Evolutionary conservation across 1,140 invertebrate species (phyloP).

Genomic region (Bemisia tabaci): DNA sequence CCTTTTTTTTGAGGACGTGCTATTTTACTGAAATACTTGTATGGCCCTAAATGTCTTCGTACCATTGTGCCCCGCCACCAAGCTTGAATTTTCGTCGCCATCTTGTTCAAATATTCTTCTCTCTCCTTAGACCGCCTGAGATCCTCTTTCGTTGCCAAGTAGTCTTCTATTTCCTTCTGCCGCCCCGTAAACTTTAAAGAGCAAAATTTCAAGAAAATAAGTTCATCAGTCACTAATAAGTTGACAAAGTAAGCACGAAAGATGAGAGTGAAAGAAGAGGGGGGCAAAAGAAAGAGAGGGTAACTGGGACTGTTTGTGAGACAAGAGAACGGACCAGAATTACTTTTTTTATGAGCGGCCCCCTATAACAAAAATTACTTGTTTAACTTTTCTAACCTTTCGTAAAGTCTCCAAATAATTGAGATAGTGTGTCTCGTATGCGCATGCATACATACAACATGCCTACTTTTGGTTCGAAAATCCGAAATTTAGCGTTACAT

Average conservation of each 20-base stretch:
- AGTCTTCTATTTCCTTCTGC: slow-evolving; percentile 16
- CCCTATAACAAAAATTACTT: not conserved
- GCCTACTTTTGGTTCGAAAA: too few species aligned
- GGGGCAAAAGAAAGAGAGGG: too few species aligned
- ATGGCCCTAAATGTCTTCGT: slow-evolving; percentile 43
- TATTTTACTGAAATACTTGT: slow-evolving; percentile 25
- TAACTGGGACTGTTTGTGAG: not conserved
- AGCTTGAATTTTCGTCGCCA: slow-evolving; percentile 41
- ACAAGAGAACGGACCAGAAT: not conserved
- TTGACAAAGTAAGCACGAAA: too few species aligned
- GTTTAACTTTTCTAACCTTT: too few species aligned
- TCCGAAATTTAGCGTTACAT: too few species aligned
- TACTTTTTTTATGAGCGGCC: not conserved
- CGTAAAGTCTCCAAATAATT: too few species aligned
- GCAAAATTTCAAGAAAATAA: not conserved
- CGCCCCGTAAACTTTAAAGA: slow-evolving; percentile 13
- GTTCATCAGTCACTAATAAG: not conserved
- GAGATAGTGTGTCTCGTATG: too few species aligned
- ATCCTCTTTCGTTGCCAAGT: slow-evolving; percentile 9
- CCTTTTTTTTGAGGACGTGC: slow-evolving; percentile 1
- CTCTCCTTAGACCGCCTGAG: slow-evolving; percentile 12
- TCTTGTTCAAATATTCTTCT: slow-evolving; percentile 11
- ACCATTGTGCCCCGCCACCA: slow-evolving; percentile 59
- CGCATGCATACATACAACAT: too few species aligned
- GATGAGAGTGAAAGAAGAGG: too few species aligned